These are phyloP conservation scores for Tetranychus urticae DNA, from an alignment of 1,140 invertebrate genomes.

Conservation along the genomic window DNA sequence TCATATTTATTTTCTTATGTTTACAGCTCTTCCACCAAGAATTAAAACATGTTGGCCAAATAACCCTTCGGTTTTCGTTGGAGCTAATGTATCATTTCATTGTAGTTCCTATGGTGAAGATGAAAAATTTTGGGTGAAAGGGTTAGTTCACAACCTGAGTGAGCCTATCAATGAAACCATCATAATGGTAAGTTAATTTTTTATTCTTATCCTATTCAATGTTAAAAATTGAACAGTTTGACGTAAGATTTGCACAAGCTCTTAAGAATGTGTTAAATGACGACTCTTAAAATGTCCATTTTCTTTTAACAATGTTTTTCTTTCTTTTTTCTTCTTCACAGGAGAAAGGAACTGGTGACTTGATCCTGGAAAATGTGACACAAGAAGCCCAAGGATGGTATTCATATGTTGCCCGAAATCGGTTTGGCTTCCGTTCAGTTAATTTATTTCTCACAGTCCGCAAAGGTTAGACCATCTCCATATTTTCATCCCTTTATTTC, in stretches of 20 bases:
- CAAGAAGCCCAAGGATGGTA: conserved; percentile 74
- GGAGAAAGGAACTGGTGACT: not conserved
- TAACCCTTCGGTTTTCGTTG: not conserved
- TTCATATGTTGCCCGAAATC: conserved; percentile 61
- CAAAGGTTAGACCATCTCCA: conserved; percentile 13
- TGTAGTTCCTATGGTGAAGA: not conserved
- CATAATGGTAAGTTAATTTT: not conserved
- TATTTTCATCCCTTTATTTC: not conserved
- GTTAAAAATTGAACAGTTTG: not conserved
- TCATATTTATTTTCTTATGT: not conserved
- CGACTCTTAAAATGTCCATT: too few species aligned
- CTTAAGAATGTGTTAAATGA: too few species aligned
- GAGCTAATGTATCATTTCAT: not conserved
- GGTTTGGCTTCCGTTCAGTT: conserved; percentile 43
- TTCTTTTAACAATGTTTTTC: too few species aligned
- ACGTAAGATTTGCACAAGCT: not conserved
- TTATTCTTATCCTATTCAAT: not conserved
- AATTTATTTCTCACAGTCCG: conserved; percentile 63
- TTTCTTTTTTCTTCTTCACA: not conserved
- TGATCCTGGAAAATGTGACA: conserved; percentile 46
- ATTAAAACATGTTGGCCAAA: not conserved
- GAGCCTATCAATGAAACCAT: not conserved
- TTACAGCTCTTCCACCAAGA: not conserved
- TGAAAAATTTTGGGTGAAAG: not conserved
- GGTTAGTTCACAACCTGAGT: not conserved